These are phyloP conservation scores for Drosophila subpulchrella DNA, from an alignment of 1,140 invertebrate genomes.

Conservation along the genomic window DNA sequence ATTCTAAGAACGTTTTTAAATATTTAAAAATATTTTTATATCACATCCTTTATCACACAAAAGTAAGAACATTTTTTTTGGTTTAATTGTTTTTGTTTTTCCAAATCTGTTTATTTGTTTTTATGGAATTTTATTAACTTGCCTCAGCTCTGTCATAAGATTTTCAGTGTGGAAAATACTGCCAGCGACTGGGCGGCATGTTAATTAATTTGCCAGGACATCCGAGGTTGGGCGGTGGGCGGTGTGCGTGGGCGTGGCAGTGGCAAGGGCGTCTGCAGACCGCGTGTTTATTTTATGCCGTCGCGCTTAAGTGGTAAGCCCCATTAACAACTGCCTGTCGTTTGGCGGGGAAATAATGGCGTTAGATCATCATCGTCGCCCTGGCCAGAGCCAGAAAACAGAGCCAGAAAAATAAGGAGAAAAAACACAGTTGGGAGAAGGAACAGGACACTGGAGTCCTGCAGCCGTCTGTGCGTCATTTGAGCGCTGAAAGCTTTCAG, in stretches of 20 bases:
- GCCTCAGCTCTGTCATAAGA: no score
- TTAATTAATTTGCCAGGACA: conserved; percentile 83
- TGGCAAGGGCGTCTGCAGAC: conserved; percentile 3
- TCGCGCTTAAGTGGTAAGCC: conserved; percentile 82
- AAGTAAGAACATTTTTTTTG: no score
- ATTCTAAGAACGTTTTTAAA: no score
- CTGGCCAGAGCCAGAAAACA: conserved; percentile 15
- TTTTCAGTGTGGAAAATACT: conserved; percentile 19
- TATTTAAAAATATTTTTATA: no score
- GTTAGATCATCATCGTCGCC: conserved; percentile 82
- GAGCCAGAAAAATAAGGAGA: not conserved
- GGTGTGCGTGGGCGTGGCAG: not conserved
- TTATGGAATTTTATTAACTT: not conserved
- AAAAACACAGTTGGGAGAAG: conserved; percentile 18
- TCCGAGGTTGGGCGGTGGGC: conserved; percentile 35
- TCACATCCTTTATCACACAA: no score
- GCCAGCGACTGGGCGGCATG: conserved; percentile 55
- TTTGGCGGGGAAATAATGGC: conserved; percentile 77
- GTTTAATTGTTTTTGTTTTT: not conserved
- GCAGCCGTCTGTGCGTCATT: conserved; percentile 66
- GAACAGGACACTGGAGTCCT: conserved; percentile 43
- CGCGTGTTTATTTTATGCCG: conserved; percentile 80
- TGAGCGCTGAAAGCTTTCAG: conserved; percentile 82
- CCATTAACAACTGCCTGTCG: conserved; percentile 83
- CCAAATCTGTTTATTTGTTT: not conserved